phyloP scores from a whole-genome alignment of 2,113 vertebrate genomes.

The Boulengeromyrus knoepffleri region DNA sequence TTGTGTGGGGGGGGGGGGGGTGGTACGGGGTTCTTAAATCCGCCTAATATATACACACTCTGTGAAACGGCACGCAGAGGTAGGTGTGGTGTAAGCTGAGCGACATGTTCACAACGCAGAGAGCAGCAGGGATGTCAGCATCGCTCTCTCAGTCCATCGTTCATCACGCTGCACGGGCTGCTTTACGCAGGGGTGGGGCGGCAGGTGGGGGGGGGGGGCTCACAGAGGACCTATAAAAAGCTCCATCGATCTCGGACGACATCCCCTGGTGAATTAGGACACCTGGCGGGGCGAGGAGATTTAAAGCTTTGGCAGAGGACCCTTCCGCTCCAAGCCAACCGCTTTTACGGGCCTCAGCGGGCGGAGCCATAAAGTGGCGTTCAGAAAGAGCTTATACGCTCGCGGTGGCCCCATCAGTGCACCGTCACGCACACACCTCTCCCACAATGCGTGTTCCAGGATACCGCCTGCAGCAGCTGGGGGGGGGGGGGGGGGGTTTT shows the following conservation, averaged over 20 bases:
- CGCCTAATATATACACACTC: neutral
- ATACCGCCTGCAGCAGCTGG: neutral
- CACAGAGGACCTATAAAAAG: neutral
- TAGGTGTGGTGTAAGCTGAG: neutral
- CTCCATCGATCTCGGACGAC: neutral
- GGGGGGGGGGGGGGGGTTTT: no score
- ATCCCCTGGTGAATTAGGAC: neutral
- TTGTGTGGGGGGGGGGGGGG: no score
- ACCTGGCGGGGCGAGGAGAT: neutral
- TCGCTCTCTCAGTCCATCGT: neutral
- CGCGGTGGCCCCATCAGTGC: neutral
- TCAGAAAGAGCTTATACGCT: neutral
- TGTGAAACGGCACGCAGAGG: neutral
- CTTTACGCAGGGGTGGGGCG: neutral
- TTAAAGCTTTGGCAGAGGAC: neutral
- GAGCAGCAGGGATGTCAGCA: neutral
- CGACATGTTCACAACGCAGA: neutral
- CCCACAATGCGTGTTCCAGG: neutral
- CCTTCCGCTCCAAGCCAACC: neutral
- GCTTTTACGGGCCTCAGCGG: neutral
- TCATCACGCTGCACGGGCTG: neutral
- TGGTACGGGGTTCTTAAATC: neutral
- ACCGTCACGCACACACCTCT: neutral
- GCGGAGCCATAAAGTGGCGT: neutral
- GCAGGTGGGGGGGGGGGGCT: neutral